These are phyloP conservation scores for Noturus placidus DNA, from an alignment of 2,113 vertebrate genomes.

Conservation along the genomic window DNA sequence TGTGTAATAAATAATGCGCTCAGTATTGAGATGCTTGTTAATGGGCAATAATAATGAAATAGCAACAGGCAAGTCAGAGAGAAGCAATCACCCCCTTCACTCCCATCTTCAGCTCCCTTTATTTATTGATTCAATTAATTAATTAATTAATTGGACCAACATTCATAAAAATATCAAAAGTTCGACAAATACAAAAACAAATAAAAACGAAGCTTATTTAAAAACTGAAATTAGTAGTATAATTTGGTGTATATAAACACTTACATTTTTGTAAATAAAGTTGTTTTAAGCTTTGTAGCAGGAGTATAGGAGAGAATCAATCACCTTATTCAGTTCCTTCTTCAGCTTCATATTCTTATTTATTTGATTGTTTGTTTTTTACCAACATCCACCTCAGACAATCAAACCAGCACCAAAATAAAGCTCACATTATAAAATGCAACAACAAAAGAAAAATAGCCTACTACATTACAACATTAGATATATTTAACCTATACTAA, in stretches of 20 bases:
- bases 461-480: background rate
- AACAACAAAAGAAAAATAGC: background rate
- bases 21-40: background rate
- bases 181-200: background rate
- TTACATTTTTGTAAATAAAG: background rate
- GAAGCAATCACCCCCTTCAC: background rate
- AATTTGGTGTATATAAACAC: background rate
- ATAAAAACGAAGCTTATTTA: background rate
- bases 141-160: too few species aligned
- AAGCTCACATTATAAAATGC: background rate
- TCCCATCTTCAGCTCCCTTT: background rate
- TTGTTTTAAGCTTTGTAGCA: background rate
- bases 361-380: background rate
- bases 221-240: background rate
- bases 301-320: background rate
- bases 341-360: background rate
- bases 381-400: background rate
- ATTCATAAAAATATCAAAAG: background rate
- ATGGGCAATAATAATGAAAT: background rate
- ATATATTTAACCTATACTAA: background rate
- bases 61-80: background rate
- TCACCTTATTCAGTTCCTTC: background rate
- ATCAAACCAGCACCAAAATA: background rate
- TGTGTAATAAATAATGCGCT: background rate
- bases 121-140: background rate